Conservation (phyloP, 2,888 invertebrate species). For the Limnephilus lunatus region DNA sequence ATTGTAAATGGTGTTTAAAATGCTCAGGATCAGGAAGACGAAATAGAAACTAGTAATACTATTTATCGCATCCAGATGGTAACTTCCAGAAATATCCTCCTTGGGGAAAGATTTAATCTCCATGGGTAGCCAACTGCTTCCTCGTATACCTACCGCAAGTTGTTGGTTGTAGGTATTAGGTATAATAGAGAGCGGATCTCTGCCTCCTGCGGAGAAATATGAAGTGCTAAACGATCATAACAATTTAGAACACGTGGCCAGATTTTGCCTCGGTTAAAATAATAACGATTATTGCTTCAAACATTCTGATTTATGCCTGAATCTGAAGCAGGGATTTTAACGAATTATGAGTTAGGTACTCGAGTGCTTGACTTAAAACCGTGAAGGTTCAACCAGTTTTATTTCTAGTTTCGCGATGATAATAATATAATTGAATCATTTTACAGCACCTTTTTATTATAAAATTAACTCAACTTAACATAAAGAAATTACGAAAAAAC, state of each 20-base stretch:
- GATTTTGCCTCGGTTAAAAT: conserved; percentile 25
- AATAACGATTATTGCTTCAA: conserved; percentile 25
- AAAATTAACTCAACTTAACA: no score
- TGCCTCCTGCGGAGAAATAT: conserved; percentile 24
- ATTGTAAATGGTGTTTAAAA: not conserved
- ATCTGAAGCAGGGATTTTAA: not conserved
- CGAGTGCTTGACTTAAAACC: not conserved
- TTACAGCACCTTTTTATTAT: not conserved
- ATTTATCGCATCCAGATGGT: conserved; percentile 33
- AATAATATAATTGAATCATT: not conserved
- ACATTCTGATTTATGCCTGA: not conserved
- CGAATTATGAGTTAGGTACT: not conserved
- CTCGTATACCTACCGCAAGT: not conserved
- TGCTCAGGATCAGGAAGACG: not conserved
- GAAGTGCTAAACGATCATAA: conserved; percentile 22
- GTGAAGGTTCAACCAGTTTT: not conserved
- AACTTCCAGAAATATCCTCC: conserved; percentile 22
- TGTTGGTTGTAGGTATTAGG: not conserved
- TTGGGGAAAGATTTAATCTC: conserved; percentile 6
- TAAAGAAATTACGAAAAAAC: no score
- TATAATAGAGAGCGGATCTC: conserved; percentile 8
- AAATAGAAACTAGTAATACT: conserved; percentile 23
- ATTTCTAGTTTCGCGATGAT: not conserved
- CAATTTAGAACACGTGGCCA: conserved; percentile 43
- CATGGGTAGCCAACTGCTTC: not conserved